Conservation (phyloP, 2,888 invertebrate genomes). For the Pyrrhia umbra region DNA sequence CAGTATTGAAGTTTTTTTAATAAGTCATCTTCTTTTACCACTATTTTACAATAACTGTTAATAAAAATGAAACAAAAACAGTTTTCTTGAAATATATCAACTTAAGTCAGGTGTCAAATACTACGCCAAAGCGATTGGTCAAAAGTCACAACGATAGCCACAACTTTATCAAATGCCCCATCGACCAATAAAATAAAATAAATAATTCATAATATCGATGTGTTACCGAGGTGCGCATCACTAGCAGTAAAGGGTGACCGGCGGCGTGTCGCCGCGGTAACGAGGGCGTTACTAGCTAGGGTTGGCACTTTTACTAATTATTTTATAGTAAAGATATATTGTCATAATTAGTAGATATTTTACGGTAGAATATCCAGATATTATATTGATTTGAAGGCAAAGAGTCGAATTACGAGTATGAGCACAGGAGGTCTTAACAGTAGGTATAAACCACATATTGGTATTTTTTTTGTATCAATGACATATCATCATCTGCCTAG, state of each 20-base stretch:
- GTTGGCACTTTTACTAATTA: slow-evolving; percentile 63
- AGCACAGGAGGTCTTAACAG: too few relatives aligned
- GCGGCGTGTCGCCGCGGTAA: slow-evolving; percentile 85
- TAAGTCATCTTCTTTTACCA: neutral
- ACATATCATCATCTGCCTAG: too few relatives aligned
- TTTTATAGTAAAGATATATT: neutral
- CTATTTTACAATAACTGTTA: neutral
- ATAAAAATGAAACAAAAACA: slow-evolving; percentile 1
- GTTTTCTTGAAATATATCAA: neutral
- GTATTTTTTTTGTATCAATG: too few relatives aligned
- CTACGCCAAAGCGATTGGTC: slow-evolving; percentile 5
- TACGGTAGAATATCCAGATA: too few relatives aligned
- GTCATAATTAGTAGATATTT: neutral
- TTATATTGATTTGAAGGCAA: too few relatives aligned
- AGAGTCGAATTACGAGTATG: too few relatives aligned
- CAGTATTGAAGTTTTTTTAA: too few relatives aligned
- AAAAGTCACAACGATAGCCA: slow-evolving; percentile 10
- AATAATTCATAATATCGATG: slow-evolving; percentile 72
- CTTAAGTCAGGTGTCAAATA: slow-evolving; percentile 8
- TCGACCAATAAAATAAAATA: slow-evolving; percentile 53
- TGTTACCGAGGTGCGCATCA: slow-evolving; percentile 59
- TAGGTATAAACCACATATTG: too few relatives aligned
- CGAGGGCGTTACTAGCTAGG: slow-evolving; percentile 81
- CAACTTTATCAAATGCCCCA: slow-evolving; percentile 44
- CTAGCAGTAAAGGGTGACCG: slow-evolving; percentile 85